Evolutionary conservation across 2,113 vertebrate genomes (phyloP).

Genomic region (Promerops cafer): DNA sequence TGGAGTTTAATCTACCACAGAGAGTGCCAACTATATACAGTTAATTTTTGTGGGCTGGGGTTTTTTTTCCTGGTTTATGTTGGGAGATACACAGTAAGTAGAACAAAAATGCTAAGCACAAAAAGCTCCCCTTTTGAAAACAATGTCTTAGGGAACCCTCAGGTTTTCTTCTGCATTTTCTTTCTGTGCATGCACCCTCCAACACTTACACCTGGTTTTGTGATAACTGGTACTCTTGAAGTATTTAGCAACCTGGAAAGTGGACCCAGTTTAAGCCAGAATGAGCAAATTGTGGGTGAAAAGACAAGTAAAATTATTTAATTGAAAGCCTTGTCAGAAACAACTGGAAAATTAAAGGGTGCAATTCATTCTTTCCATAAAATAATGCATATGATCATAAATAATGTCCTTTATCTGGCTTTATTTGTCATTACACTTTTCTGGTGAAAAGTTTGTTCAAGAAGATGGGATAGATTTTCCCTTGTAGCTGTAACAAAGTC

Average conservation of each 20-base stretch:
- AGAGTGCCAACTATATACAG: neutral
- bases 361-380: neutral
- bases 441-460: neutral
- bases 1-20: neutral
- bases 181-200: neutral
- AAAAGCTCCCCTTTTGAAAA: neutral
- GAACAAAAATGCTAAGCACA: neutral
- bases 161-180: neutral
- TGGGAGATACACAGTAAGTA: neutral
- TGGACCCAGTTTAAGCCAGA: neutral
- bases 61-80: neutral
- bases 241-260: neutral
- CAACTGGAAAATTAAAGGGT: neutral
- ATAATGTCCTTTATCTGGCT: neutral
- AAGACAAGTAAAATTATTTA: neutral
- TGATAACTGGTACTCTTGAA: neutral
- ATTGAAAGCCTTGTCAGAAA: neutral
- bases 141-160: neutral
- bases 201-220: neutral
- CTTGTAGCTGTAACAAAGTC: neutral
- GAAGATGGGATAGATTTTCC: neutral
- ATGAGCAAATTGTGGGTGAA: neutral
- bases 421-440: neutral
- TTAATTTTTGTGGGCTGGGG: fast-evolving
- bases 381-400: neutral